Evolutionary conservation across 1,140 invertebrate species (phyloP).

Genomic region (Epicauta chinensis): DNA sequence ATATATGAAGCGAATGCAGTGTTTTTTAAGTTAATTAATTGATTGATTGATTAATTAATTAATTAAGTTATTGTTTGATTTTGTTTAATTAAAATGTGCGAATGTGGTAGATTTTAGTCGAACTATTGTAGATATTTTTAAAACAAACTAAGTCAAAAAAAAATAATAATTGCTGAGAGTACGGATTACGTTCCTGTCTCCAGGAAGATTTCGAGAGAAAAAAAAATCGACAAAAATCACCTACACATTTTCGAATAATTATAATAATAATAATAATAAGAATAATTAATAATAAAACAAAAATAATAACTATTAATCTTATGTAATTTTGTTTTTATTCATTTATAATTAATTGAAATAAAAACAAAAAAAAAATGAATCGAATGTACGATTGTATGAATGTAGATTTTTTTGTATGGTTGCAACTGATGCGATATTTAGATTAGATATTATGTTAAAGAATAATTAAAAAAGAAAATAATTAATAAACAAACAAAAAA

Average conservation of each 20-base stretch:
- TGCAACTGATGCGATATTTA: not conserved
- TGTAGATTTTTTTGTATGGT: too few relatives aligned
- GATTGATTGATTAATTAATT: too few relatives aligned
- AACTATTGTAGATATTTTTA: conserved; percentile 29
- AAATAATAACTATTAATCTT: too few relatives aligned
- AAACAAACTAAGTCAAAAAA: conserved; percentile 34
- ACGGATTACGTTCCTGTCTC: conserved; percentile 40
- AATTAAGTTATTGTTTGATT: conserved; percentile 25
- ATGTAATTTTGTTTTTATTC: too few relatives aligned
- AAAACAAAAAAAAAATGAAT: too few relatives aligned
- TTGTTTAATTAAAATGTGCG: conserved; percentile 23
- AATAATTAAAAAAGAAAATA: conserved; percentile 1
- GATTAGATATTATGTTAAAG: not conserved
- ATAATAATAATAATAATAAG: too few relatives aligned
- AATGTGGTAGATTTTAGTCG: conserved; percentile 23
- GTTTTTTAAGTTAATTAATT: too few relatives aligned
- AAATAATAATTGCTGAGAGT: conserved; percentile 37
- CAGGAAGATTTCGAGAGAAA: conserved; percentile 21
- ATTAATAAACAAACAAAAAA: conserved; percentile 22
- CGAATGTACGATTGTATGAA: too few relatives aligned
- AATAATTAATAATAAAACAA: too few relatives aligned
- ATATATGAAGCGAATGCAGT: conserved; percentile 22
- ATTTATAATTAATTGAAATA: too few relatives aligned
- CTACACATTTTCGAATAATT: too few relatives aligned
- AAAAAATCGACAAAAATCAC: conserved; percentile 2